Base-by-base conservation (phyloP, 2,797 vertebrate species). In the Thalassophryne amazonica region DNA sequence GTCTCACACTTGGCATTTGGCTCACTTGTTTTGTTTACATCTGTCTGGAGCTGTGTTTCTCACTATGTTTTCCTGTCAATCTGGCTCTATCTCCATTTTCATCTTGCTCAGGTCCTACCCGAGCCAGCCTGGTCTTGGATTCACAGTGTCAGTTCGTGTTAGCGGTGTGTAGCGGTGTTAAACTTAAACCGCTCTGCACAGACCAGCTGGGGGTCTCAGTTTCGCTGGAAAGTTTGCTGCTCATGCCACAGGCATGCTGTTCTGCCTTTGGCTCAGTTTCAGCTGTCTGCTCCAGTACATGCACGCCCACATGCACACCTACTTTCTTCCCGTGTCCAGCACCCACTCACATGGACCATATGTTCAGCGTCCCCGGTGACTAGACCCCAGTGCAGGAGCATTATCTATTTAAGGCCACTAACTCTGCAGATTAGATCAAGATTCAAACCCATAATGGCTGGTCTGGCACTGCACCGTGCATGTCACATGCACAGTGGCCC, bases 371-470 rank as follows among this genome's bases (percentile, higher is more conserved):
- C 71, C 60, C 48, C 39, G 28, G 73, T 47, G 77, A 68, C 64
- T 21, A 52, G 56, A 80, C 67, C 56, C 68, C 56, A 16, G 57
- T 50, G 59, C 71, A 41, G 69, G 61, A 67, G 64, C 67, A 55
- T 84, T 77, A 80, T 78, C 78, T 77, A 70, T 88, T 80, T 83
- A 80, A 78, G 78, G 69, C 66, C 61, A 70, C 76, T 83, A 85
- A 84, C 69, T 76, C 79, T 66, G 43, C 0, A 22, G 80, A 84
- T 88, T 86, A 82, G 72, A 76, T 61, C 48, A 43, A 69, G 64
- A 85, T 73, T 73, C 58, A 22, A 71, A 12, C 48, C 48, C 49
- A 48, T 88, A 86, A 85, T 81, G 78, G 84, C 78, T 13, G 21
- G 58, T 77, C 82, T 88, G 84, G 81, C 76, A 61, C 71, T 50